These are phyloP conservation scores for Argyresthia goedartella DNA, from an alignment of 2,888 invertebrate species.

Conservation along the genomic window DNA sequence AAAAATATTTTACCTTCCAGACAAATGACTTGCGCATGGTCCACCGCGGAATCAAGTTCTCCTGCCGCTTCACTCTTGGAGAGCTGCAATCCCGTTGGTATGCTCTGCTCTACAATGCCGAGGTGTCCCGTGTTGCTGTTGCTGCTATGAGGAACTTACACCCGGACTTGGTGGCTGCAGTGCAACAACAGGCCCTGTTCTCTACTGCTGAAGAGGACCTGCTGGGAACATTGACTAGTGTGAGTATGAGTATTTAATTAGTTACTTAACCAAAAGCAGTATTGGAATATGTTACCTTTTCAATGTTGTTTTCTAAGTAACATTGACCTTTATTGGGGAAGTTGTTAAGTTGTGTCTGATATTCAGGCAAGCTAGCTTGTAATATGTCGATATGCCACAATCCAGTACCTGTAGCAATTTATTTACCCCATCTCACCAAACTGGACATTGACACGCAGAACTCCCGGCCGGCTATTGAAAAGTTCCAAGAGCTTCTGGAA, in stretches of 20 bases:
- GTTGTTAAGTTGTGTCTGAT: too few species aligned
- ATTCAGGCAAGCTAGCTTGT: too few species aligned
- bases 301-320: too few species aligned
- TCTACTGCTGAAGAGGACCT: constrained; percentile 91
- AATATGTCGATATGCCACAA: too few species aligned
- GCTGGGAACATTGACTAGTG: constrained; percentile 82
- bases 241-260: constrained; percentile 21
- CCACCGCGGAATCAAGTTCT: constrained; percentile 94
- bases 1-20: constrained; percentile 24
- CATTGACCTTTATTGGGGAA: too few species aligned
- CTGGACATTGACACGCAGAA: constrained; percentile 53
- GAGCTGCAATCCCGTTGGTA: constrained; percentile 98
- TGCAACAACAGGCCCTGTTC: constrained; percentile 91
- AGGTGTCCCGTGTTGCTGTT: constrained; percentile 91
- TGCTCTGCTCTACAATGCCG: constrained; percentile 93
- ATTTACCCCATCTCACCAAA: too few species aligned
- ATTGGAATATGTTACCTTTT: too few species aligned
- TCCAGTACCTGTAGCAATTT: too few species aligned
- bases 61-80: constrained; percentile 92
- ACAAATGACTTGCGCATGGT: constrained; percentile 86
- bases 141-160: constrained; percentile 95
- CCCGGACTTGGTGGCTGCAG: constrained; percentile 88
- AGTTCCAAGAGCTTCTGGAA: constrained; percentile 87
- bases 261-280: too few species aligned
- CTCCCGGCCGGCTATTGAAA: constrained; percentile 79